Percentiles rank a stretch among this genome's conserved stretches.
Conservation (phyloP, 2,113 vertebrate genomes). For the Dunckerocampus dactyliophorus region DNA sequence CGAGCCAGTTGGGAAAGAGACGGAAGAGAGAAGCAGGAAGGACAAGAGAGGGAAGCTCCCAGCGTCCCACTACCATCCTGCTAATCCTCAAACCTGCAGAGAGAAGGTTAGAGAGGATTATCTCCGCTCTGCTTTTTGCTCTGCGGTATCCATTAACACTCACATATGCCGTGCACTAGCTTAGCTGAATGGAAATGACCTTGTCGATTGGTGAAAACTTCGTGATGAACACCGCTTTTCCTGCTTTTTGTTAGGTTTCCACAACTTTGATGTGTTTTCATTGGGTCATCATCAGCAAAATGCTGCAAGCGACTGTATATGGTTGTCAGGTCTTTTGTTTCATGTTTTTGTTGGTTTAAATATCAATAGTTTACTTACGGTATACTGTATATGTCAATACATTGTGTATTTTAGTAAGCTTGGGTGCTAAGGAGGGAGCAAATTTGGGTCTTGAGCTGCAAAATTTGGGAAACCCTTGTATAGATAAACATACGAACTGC, state of each 20-base stretch:
- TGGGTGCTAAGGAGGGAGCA: neutral
- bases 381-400: neutral
- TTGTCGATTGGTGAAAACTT: conserved; percentile 5
- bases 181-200: conserved; percentile 20
- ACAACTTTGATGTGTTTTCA: neutral
- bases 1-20: conserved; percentile 14
- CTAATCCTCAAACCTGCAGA: conserved; percentile 58
- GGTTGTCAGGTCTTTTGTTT: neutral
- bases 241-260: neutral
- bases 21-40: conserved; percentile 7
- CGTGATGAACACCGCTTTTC: neutral
- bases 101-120: conserved; percentile 56
- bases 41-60: conserved; percentile 33
- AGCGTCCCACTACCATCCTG: conserved; percentile 33
- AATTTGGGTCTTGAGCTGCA: neutral
- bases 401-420: neutral
- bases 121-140: conserved; percentile 46
- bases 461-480: neutral
- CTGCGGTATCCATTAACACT: conserved; percentile 27
- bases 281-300: neutral
- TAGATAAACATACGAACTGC: conserved; percentile 1
- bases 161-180: conserved; percentile 5
- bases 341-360: too few relatives aligned
- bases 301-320: neutral
- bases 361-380: too few relatives aligned